Evolutionary conservation across 2,888 invertebrate species (phyloP), one percentile per base, ranked within the genome.

Genomic region (Conchocele bisecta): DNA sequence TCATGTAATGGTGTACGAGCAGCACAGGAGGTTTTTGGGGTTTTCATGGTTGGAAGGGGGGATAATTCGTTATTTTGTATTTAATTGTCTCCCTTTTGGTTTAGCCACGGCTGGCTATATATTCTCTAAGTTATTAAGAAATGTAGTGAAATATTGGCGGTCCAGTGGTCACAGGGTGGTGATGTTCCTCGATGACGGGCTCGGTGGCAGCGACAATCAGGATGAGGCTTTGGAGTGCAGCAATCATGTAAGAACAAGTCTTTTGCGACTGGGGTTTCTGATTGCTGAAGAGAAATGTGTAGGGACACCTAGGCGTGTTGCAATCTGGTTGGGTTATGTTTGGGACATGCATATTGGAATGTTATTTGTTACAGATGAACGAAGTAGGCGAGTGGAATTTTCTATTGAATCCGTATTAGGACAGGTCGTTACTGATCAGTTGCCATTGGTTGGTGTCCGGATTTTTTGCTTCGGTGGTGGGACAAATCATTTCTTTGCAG

Each of bases 141-240:
- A 46, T n/a, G 35, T 67, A 17, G 57, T 80, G 0, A 69, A 56
- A 50, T 17, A 67, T 54, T 69, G 58, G 46, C 64, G 72, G 50
- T 29, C 56, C n/a, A 22, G 31, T 15, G 67, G 72, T 22, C 28
- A 46, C 11, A 71, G 41, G 33, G 33, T 71, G 2, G 41, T 76
- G 4, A 48, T 73, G 56, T 73, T 69, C 67, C 44, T 75, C 31
- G 73, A 79, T 39, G 75, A 79, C 24, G 73, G 75, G 13, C 22
- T 64, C n/a, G 74, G 64, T 5, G 74, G 68, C 22, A 22, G 26
- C n/a, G 35, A n/a, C 4, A 39, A 48, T n/a, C 53, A 31, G 28
- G 33, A 29, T 13, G 44, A 28, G n/a, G 60, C 72, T 26, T 44
- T 54, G 22, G 15, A 35, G 20, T n/a, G 35, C 7, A 44, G 63